Percentiles rank a stretch among this genome's conserved stretches.
Conservation (phyloP, 2,888 invertebrate species). For the Ischnus inquisitorius region DNA sequence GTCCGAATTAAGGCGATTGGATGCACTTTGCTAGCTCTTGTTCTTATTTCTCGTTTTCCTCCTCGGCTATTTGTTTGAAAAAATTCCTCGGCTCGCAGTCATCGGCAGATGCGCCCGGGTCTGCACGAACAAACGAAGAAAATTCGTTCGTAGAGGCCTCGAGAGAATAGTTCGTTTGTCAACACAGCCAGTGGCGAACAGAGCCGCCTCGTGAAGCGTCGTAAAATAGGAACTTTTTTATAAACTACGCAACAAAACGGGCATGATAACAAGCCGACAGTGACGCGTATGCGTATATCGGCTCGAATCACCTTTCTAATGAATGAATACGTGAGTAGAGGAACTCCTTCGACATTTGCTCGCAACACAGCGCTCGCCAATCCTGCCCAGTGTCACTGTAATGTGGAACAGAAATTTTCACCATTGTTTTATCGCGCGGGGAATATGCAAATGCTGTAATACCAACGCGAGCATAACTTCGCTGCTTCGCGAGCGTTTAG, state of each 20-base stretch:
- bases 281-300: slow-evolving; percentile 7
- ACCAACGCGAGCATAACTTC: neutral
- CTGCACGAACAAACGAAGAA: neutral
- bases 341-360: slow-evolving; percentile 42
- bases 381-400: neutral
- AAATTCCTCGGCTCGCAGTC: neutral
- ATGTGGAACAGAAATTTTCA: slow-evolving; percentile 30
- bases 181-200: too few relatives aligned
- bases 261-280: neutral
- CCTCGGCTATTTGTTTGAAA: neutral
- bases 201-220: too few relatives aligned
- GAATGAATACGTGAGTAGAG: slow-evolving; percentile 58
- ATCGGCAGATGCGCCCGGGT: neutral
- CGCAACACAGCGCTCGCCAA: slow-evolving; percentile 6
- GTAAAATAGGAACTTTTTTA: neutral
- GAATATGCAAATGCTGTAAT: slow-evolving; percentile 29
- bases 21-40: slow-evolving; percentile 25
- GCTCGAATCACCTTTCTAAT: slow-evolving; percentile 63
- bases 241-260: slow-evolving; percentile 18
- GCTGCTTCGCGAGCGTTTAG: neutral
- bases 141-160: neutral
- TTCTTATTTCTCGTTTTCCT: neutral
- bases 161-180: neutral
- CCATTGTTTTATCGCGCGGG: slow-evolving; percentile 38
- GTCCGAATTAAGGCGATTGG: slow-evolving; percentile 17